phyloP scores from a whole-genome alignment of 2,113 vertebrate species.

The Aix galericulata region DNA sequence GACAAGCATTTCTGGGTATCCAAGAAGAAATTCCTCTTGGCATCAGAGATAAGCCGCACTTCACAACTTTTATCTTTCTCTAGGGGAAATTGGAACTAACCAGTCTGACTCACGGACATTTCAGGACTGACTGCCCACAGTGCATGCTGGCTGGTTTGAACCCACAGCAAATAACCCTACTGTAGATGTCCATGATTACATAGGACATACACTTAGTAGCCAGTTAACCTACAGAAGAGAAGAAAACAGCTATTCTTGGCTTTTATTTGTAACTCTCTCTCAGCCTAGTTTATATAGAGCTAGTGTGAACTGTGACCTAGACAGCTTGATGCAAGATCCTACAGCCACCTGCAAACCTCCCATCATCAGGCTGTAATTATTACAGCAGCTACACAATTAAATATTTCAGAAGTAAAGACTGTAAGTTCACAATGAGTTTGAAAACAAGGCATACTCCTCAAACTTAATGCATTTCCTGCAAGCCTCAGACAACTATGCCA shows the following conservation, averaged over 20 bases:
- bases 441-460: neutral
- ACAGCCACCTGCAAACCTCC: neutral
- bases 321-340: neutral
- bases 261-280: neutral
- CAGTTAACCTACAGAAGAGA: accelerated
- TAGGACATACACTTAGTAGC: neutral
- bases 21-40: neutral
- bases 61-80: neutral
- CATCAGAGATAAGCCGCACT: neutral
- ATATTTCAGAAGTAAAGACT: neutral
- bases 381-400: neutral
- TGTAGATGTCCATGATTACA: neutral
- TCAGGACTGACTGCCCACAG: neutral
- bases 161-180: neutral
- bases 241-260: neutral
- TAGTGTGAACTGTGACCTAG: neutral
- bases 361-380: neutral
- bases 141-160: neutral
- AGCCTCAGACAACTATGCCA: neutral
- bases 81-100: neutral
- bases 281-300: neutral
- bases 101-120: neutral
- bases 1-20: neutral
- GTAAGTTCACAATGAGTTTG: neutral
- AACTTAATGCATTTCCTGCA: neutral